A percentile compares a stretch with the other conserved stretches of the same genome.
phyloP scores from a whole-genome alignment of 2,797 vertebrate species.

The Sebastes nivosus region DNA sequence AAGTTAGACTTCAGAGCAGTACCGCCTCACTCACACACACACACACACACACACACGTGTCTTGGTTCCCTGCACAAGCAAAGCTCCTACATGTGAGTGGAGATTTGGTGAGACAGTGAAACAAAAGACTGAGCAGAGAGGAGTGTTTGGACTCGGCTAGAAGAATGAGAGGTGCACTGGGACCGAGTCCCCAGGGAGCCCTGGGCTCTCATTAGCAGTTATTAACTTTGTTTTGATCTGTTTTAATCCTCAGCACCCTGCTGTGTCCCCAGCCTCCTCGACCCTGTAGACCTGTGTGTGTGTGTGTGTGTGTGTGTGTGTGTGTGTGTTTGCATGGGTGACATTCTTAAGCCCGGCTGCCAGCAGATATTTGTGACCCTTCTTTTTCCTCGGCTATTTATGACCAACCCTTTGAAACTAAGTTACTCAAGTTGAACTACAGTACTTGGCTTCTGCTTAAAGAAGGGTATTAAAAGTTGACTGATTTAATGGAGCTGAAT shows the following conservation, averaged over 20 bases:
- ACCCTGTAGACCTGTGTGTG: constrained; percentile 43
- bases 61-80: constrained; percentile 18
- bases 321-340: constrained; percentile 39
- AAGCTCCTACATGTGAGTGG: constrained; percentile 25
- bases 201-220: constrained; percentile 81
- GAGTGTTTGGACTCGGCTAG: constrained; percentile 35
- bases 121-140: constrained; percentile 45
- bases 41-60: background rate
- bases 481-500: constrained; percentile 68
- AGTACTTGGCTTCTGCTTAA: constrained; percentile 60
- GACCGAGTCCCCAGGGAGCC: constrained; percentile 64
- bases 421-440: constrained; percentile 57
- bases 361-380: constrained; percentile 64
- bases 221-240: constrained; percentile 85
- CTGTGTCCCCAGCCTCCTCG: constrained; percentile 57
- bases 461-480: constrained; percentile 59
- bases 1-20: constrained; percentile 24
- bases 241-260: constrained; percentile 78
- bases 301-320: constrained; percentile 10
- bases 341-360: constrained; percentile 58
- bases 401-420: constrained; percentile 62
- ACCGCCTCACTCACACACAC: background rate
- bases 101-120: constrained; percentile 43
- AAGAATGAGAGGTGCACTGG: constrained; percentile 53
- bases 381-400: constrained; percentile 58